Base-by-base conservation (phyloP, 1,140 invertebrate genomes). In the Palaemon carinicauda region DNA sequence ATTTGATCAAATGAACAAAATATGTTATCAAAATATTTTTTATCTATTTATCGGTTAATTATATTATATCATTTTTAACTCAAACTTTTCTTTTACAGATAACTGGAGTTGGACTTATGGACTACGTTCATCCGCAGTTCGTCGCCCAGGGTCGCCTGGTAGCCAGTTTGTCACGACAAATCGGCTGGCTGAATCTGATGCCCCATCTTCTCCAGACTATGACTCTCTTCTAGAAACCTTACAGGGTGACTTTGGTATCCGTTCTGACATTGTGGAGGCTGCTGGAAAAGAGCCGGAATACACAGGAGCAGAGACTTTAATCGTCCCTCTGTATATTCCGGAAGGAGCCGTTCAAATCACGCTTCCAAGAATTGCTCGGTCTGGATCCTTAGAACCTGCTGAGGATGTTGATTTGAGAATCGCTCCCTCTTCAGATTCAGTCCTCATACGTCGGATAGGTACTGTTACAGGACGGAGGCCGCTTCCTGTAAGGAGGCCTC, bases 321-420 rank as follows among this genome's bases (percentile, higher is more conserved):
- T 89, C n/a, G 81, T 89, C 14, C 88, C 88, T 7, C 71, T 89
- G n/a, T 89, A 89, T 73, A 89, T 89, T 75, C 88, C 88, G 15
- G 79, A 82, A 29, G 86, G 86, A 27, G 88, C 88, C 10, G 82
- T 89, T 29, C 88, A 86, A 7, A 86, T 89, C 53, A 75, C 52
- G 21, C 31, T 89, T n/a, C 83, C 82, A 3, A 79, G 88, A 24
- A 89, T 89, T 51, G 77, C 88, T 9, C 79, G 88, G 19, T 84
- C 81, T 41, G 88, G 84, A 54, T 31, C 12, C 31, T 73, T 17
- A 10, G 31, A 75, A 21, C 52, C 65, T 1, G 29, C 27, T 9
- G 60, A 74, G 14, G 84, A 87, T 24, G 14, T 74, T 7, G 75
- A 87, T n/a, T 53, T 75, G 65, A 60, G 41, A 24, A 52, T 80